Evolutionary conservation across 2,113 vertebrate species (phyloP).

Genomic region (Macaca mulatta): DNA sequence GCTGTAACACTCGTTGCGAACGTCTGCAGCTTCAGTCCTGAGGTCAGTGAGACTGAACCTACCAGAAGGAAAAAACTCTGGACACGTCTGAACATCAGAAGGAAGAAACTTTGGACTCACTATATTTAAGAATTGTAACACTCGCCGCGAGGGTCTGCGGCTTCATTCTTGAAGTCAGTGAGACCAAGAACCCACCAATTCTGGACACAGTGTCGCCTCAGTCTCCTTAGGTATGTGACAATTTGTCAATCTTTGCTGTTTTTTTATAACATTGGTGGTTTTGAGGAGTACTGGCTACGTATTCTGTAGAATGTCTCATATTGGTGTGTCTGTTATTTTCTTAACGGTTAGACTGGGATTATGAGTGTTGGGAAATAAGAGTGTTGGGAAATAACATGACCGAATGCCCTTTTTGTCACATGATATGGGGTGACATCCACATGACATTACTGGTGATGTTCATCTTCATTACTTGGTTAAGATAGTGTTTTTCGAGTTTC

Average conservation of each 20-base stretch:
- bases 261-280: neutral
- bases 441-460: neutral
- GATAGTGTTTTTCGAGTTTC: neutral
- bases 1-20: too few relatives aligned
- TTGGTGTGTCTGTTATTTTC: neutral
- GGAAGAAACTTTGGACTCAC: too few relatives aligned
- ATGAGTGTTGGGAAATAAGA: neutral
- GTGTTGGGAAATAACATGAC: neutral
- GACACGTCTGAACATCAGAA: too few relatives aligned
- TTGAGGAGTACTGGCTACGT: neutral
- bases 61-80: too few relatives aligned
- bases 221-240: neutral
- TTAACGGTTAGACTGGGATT: neutral
- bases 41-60: too few relatives aligned
- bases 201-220: too few relatives aligned
- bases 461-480: neutral
- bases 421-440: neutral
- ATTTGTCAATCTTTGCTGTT: neutral
- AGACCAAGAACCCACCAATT: too few relatives aligned
- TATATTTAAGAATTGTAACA: too few relatives aligned
- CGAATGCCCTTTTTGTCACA: neutral
- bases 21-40: too few relatives aligned
- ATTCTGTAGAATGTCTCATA: neutral
- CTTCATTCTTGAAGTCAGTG: too few relatives aligned
- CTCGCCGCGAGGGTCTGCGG: fast-evolving